A percentile compares a stretch with the other conserved stretches of the same genome.
These are phyloP conservation scores for Cotesia chilonis DNA, from an alignment of 1,140 invertebrate genomes.

Conservation along the genomic window DNA sequence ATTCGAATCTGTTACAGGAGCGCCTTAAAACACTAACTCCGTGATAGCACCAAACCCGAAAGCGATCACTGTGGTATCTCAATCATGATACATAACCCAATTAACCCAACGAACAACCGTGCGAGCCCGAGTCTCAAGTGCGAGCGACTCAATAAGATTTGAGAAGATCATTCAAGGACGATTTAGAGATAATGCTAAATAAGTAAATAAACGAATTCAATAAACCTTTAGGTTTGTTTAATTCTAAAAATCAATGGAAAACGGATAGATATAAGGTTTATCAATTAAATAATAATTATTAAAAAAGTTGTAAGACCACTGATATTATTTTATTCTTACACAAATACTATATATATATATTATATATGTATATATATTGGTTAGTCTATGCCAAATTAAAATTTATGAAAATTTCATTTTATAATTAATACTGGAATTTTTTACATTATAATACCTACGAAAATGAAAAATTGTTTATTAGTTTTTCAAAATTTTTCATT, in stretches of 20 bases:
- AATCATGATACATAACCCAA: constrained; percentile 34
- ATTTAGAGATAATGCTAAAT: constrained; percentile 7
- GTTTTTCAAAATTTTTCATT: too few relatives aligned
- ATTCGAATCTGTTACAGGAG: constrained; percentile 57
- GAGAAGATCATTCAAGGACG: constrained; percentile 32
- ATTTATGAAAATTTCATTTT: too few relatives aligned
- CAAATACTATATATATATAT: too few relatives aligned
- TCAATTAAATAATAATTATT: constrained; percentile 6
- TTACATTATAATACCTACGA: too few relatives aligned
- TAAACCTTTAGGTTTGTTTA: neutral
- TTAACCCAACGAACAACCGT: constrained; percentile 37
- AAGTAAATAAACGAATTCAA: constrained; percentile 32
- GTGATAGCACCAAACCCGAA: constrained; percentile 57
- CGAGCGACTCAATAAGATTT: constrained; percentile 30
- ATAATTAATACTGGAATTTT: too few relatives aligned
- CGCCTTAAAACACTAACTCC: constrained; percentile 57
- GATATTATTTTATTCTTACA: too few relatives aligned
- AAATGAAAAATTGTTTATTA: too few relatives aligned
- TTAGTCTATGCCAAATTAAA: too few relatives aligned
- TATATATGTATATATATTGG: too few relatives aligned
- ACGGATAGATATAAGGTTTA: neutral
- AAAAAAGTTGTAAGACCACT: too few relatives aligned
- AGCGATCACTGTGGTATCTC: constrained; percentile 48
- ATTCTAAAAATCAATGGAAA: neutral
- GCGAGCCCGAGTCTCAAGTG: constrained; percentile 23